Percentiles rank a stretch among this genome's conserved stretches.
Conservation (phyloP, 2,888 invertebrate genomes). For the Eristalinus sepulchralis region DNA sequence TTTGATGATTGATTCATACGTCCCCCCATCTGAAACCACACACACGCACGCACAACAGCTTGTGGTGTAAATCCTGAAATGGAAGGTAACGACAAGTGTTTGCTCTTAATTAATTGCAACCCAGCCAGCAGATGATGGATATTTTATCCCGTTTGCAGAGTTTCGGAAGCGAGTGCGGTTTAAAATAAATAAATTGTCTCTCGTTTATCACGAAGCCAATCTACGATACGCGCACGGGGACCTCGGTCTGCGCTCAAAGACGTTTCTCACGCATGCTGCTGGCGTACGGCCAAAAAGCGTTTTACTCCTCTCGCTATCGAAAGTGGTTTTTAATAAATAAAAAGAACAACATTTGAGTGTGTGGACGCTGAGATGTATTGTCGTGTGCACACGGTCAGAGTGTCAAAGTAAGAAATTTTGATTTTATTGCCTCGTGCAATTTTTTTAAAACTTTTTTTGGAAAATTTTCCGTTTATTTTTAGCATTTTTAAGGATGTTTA, state of each 20-base stretch:
- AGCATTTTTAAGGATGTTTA: background rate
- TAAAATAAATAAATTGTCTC: background rate
- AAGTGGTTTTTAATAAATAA: slow-evolving; percentile 12
- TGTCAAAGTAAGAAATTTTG: background rate
- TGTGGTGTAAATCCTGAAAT: slow-evolving; percentile 16
- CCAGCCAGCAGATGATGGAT: background rate
- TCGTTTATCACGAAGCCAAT: background rate
- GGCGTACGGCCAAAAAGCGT: slow-evolving; percentile 49
- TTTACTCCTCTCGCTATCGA: slow-evolving; percentile 26
- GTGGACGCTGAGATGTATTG: background rate
- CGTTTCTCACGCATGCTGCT: slow-evolving; percentile 41
- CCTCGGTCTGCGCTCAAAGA: slow-evolving; percentile 12
- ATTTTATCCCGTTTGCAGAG: background rate
- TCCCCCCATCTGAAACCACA: background rate
- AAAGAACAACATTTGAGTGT: background rate
- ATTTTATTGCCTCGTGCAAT: background rate
- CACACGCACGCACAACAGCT: background rate
- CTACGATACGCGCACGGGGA: background rate
- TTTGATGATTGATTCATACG: background rate
- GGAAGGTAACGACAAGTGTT: slow-evolving; percentile 59
- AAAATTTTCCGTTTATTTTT: background rate
- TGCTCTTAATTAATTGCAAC: slow-evolving; percentile 62
- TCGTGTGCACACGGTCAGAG: background rate
- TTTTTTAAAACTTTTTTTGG: background rate
- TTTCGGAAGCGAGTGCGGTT: background rate